These are phyloP conservation scores for Porites rus DNA, from an alignment of 92 coral and sea anemone genomes.

Conservation along the genomic window DNA sequence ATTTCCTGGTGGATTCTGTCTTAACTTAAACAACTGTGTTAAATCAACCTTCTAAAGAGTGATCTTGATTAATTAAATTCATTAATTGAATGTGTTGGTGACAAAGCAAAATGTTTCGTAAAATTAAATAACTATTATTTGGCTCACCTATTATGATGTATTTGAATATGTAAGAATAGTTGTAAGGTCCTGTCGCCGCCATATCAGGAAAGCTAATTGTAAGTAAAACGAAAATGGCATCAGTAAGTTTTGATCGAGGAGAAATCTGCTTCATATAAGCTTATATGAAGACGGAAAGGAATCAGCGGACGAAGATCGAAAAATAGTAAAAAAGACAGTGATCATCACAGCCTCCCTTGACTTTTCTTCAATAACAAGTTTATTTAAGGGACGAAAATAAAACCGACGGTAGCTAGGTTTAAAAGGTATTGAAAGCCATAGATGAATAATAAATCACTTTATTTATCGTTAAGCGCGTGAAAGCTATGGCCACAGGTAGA, in stretches of 20 bases:
- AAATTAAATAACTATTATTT: too few species aligned
- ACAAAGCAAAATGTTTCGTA: background rate
- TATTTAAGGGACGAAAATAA: background rate
- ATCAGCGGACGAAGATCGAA: background rate
- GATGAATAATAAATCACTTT: background rate
- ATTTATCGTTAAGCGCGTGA: constrained; percentile 38
- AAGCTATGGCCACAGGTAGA: background rate
- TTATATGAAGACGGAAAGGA: background rate
- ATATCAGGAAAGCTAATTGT: constrained; percentile 69
- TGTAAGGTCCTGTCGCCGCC: constrained; percentile 99
- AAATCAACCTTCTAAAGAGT: too few species aligned
- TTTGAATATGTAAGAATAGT: constrained; percentile 98
- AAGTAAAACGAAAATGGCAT: background rate
- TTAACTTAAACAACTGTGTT: too few species aligned
- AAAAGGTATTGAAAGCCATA: background rate
- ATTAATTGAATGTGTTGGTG: background rate
- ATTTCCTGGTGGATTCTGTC: too few species aligned
- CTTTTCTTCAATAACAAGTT: background rate
- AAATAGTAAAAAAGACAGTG: too few species aligned
- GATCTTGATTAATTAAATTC: background rate
- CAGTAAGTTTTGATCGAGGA: background rate
- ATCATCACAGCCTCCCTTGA: too few species aligned
- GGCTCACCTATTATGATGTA: constrained; percentile 98
- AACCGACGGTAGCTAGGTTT: background rate
- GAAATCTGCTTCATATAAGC: background rate